Evolutionary conservation across 2,888 invertebrate genomes (phyloP), one percentile per base, ranked within the genome.

Genomic region (Leistus spinibarbis): DNA sequence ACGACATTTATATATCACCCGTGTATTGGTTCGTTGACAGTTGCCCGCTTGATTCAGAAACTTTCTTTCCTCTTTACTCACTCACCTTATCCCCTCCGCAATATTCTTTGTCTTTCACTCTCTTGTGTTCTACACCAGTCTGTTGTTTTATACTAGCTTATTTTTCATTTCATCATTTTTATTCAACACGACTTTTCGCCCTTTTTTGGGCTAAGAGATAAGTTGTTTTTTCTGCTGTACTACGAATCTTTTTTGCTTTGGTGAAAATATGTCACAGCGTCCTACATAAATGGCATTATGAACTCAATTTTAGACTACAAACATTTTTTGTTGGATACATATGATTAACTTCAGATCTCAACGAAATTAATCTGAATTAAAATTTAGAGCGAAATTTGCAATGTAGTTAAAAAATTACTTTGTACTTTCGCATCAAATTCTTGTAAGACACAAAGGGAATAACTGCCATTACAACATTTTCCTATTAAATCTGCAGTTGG

Each of bases 1-100:
- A 22, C 53, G 73, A 73, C 73, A 73, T 73, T 73, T 73, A 73
- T 73, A 67, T 73, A 73, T 73, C 23, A 54, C 62, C 62, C 24
- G 66, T 73, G 73, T 73, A 73, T 67, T 67, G 73, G 73, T 73
- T 57, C 67, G 73, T 73, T 67, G 67, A 73, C 73, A 73, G 73
- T 73, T 20, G 13, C 60, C n/a, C 72, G 72, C 72, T 71, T 64
- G 63, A 71, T 71, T 71, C 71, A 64, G 22, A 53, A 71, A 71
- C 71, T 71, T 70, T 70, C 69, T 62, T 70, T 64, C 57, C 69
- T 19, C 7, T 20, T 24, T 19, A 40, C 60, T 5, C 19, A 19
- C 16, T 60, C 19, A 27, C 60, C 24, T 65, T 65, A 7, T 16
- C 27, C n/a, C 54, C 9, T 27, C 16, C n/a, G n/a, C 64, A 16